Base-by-base conservation (phyloP, 2,888 invertebrate genomes). In the Pyrocoelia pectoralis region DNA sequence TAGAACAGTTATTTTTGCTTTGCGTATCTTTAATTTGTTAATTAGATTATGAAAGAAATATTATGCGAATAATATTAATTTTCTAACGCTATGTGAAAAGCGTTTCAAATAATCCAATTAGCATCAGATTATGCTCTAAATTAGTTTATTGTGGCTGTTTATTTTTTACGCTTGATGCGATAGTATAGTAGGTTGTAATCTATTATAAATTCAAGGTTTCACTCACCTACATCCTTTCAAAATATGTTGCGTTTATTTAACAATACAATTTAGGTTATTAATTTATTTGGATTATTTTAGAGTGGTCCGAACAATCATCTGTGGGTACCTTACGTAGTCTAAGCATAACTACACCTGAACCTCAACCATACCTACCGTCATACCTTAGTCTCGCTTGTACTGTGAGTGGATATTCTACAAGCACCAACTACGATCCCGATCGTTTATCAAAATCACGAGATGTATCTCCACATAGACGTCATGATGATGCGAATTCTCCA, bases 351-450 rank as follows among this genome's bases (percentile, higher is more conserved):
- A 73, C 76, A 2, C 75, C 76, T 14, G 71, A 74, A 19, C 71
- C 73, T 83, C 75, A 76, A 50, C 73, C 76, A 12, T 92, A 92
- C 78, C 90, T 93, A 76, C 95, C 95, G 0, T 94, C 94, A 60
- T 96, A 96, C 79, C 83, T 96, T 58, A 93, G 93, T 74, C 83
- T 96, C 66, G 94, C 95, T 53, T 94, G 95, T 79, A 94, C 94
- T 14, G 93, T 95, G 54, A 94, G 93, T 82, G 95, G 95, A 2
- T 96, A 96, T 79, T 92, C 93, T 3, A 92, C 92, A 72, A 85
- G 93, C 59, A 94, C 92, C 4, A 92, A 93, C 61, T 95, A 94
- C 85, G 92, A 94, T 80, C 92, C 93, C 0, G 90, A 91, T 76
- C 82, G 90, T 54, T 70, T 80, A 48, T 73, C 80, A 1, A 73